Percentiles rank a stretch among this genome's conserved stretches.
These are phyloP conservation scores for Oxygymnocypris stewartii DNA, from an alignment of 2,113 vertebrate species.

Conservation along the genomic window DNA sequence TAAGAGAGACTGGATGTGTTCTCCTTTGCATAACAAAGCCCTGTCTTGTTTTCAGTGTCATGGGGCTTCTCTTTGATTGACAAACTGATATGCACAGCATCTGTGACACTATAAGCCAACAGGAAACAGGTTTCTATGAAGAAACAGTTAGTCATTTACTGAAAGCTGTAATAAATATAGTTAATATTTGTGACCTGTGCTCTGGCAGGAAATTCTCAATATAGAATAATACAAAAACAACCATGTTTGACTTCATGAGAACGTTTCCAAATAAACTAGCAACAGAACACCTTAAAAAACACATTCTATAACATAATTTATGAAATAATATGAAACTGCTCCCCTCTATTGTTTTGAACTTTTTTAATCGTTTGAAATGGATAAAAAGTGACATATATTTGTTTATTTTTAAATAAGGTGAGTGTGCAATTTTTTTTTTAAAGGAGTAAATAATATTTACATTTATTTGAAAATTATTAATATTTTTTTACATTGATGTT, in stretches of 20 bases:
- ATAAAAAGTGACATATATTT: not conserved
- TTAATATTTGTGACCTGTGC: not conserved
- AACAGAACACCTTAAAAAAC: not conserved
- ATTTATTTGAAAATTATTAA: too few relatives aligned
- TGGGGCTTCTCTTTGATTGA: not conserved
- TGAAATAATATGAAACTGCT: not conserved
- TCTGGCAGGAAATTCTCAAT: not conserved
- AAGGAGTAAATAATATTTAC: too few relatives aligned
- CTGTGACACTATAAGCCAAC: not conserved
- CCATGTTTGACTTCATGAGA: not conserved
- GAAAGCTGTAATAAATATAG: not conserved
- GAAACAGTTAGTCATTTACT: not conserved
- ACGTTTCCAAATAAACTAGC: not conserved
- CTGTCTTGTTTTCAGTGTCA: not conserved
- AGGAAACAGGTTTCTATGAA: not conserved
- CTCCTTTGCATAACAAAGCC: not conserved
- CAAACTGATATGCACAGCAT: not conserved
- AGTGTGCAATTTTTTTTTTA: too few relatives aligned
- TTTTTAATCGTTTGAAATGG: not conserved
- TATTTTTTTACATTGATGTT: too few relatives aligned
- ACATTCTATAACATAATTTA: not conserved
- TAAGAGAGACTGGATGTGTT: not conserved
- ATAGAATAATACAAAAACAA: not conserved
- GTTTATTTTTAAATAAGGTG: not conserved
- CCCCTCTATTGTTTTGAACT: not conserved